A percentile compares a stretch with the other conserved stretches of the same genome.
phyloP scores from a whole-genome alignment of 2,797 vertebrate genomes.

The Chloroceryle amazona region DNA sequence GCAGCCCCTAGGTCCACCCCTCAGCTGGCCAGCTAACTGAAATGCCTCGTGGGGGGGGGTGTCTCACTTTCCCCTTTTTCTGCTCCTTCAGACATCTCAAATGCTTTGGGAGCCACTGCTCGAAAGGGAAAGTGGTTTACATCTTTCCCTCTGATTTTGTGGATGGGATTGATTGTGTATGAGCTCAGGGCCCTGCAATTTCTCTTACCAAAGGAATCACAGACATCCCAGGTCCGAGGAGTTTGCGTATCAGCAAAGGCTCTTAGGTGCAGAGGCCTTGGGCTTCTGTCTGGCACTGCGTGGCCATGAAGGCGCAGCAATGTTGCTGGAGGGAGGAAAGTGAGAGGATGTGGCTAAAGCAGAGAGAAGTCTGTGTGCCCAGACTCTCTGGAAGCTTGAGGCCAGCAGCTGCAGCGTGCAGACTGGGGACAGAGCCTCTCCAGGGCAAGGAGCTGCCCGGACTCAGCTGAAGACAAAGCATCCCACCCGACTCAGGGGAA shows the following conservation, averaged over 20 bases:
- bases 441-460: neutral
- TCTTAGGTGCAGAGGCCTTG: rapidly evolving
- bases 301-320: neutral
- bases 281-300: neutral
- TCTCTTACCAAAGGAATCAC: neutral
- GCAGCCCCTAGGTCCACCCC: neutral
- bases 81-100: neutral
- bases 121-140: neutral
- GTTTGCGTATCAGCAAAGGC: neutral
- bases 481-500: neutral
- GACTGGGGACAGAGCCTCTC: neutral
- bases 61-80: neutral
- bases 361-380: neutral
- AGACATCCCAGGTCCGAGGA: too few relatives aligned
- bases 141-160: neutral
- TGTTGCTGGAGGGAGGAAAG: neutral
- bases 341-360: neutral
- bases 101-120: neutral
- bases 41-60: rapidly evolving
- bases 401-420: neutral
- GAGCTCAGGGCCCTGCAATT: neutral
- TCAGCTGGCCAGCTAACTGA: neutral
- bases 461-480: neutral
- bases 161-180: neutral
- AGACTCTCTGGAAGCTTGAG: neutral